These are phyloP conservation scores for Phaenicophaeus curvirostris DNA, from an alignment of 2,797 vertebrate species.

Conservation along the genomic window DNA sequence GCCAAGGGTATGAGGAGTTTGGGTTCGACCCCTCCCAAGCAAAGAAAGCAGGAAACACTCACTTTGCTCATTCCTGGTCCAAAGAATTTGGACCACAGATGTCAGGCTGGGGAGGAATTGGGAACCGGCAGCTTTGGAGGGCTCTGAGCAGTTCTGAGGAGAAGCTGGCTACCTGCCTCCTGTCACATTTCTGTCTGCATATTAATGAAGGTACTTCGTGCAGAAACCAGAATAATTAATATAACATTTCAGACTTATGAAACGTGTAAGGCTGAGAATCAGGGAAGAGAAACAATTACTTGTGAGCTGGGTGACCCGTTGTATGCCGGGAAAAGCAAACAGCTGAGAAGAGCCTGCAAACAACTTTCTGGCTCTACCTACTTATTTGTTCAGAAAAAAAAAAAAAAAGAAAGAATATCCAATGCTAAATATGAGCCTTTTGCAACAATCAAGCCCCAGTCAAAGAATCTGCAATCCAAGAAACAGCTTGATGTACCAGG, in stretches of 20 bases:
- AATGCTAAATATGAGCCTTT: background rate
- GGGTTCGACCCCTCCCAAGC: background rate
- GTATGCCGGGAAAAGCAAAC: background rate
- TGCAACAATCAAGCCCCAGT: background rate
- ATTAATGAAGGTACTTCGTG: background rate
- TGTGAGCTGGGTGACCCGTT: background rate
- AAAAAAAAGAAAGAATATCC: background rate
- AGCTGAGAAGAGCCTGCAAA: background rate
- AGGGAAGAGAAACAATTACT: background rate
- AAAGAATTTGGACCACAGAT: background rate
- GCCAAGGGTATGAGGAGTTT: background rate
- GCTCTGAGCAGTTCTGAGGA: background rate
- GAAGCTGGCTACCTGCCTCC: background rate
- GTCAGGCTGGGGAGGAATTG: background rate
- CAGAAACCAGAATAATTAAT: background rate
- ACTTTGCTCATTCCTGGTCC: background rate
- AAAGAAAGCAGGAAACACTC: background rate
- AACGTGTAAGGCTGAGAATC: background rate
- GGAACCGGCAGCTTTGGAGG: fast-evolving
- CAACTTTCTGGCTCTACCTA: background rate
- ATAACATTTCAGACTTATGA: background rate
- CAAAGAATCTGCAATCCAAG: background rate
- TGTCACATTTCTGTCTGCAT: background rate
- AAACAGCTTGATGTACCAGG: background rate
- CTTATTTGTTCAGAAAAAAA: background rate